Conservation (phyloP, 2,888 invertebrate genomes). For the Eupithecia inturbata region DNA sequence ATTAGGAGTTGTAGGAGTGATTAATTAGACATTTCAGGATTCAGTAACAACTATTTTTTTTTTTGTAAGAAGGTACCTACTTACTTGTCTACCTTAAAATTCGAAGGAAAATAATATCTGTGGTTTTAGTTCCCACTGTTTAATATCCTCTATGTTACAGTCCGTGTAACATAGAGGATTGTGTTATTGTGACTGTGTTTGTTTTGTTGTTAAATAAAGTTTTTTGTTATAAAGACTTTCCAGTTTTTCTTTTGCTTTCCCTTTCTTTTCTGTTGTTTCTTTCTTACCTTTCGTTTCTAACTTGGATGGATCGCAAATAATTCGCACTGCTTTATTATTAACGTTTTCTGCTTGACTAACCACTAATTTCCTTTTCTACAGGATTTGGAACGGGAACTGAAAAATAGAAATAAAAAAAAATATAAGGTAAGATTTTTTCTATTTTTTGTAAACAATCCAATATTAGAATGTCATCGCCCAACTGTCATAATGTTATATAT, state of each 20-base stretch:
- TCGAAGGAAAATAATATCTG: too few species aligned
- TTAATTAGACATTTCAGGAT: too few species aligned
- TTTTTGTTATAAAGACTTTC: not conserved
- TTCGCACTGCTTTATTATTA: conserved; percentile 32
- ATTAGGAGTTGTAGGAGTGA: too few species aligned
- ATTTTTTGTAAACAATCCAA: not conserved
- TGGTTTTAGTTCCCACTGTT: too few species aligned
- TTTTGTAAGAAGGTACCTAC: too few species aligned
- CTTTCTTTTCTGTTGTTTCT: conserved; percentile 11
- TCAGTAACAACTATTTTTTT: too few species aligned
- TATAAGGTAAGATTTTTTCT: conserved; percentile 32
- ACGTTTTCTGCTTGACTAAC: conserved; percentile 40
- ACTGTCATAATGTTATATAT: not conserved
- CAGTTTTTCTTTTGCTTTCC: not conserved
- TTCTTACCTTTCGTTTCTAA: conserved; percentile 17
- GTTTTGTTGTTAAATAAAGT: not conserved
- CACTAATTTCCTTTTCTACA: conserved; percentile 38
- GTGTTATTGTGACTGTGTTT: too few species aligned
- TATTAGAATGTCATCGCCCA: not conserved
- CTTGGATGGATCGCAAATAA: conserved; percentile 48
- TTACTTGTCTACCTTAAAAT: too few species aligned
- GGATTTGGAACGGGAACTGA: conserved; percentile 39
- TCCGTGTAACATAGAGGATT: too few species aligned
- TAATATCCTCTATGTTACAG: too few species aligned
- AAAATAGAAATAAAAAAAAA: conserved; percentile 32